Evolutionary conservation across 2,888 invertebrate genomes (phyloP).

Genomic region (Drosophila leonis): DNA sequence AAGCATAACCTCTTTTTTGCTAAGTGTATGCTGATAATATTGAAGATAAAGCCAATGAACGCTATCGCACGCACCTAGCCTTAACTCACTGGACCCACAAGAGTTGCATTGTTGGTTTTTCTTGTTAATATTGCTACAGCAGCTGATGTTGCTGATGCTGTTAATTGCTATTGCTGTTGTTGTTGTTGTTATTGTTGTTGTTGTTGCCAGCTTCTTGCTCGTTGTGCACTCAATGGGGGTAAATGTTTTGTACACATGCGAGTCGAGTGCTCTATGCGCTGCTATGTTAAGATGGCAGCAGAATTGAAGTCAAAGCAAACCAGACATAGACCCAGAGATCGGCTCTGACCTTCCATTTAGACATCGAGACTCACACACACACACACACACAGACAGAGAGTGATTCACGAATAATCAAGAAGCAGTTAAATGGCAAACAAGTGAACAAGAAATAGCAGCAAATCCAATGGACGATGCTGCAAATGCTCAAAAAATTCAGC

Average conservation of each 20-base stretch:
- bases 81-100: conserved; percentile 18
- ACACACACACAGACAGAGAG: not conserved
- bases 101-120: conserved; percentile 19
- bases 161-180: conserved; percentile 57
- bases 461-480: conserved; percentile 44
- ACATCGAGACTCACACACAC: conserved; percentile 28
- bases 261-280: conserved; percentile 12
- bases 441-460: conserved; percentile 57
- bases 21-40: conserved; percentile 34
- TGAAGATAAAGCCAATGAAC: conserved; percentile 69
- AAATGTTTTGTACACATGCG: conserved; percentile 32
- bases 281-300: conserved; percentile 24
- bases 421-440: conserved; percentile 78
- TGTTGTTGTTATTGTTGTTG: conserved; percentile 44
- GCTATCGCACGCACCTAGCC: conserved; percentile 57
- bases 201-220: conserved; percentile 32
- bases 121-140: conserved; percentile 29
- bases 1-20: conserved; percentile 1
- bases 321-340: conserved; percentile 65
- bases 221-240: conserved; percentile 36
- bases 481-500: conserved; percentile 29
- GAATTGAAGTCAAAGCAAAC: conserved; percentile 79
- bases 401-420: conserved; percentile 67
- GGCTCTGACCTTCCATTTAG: conserved; percentile 70
- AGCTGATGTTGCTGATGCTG: conserved; percentile 43